phyloP scores from a whole-genome alignment of 2,888 invertebrate genomes.

The Sthenelais limicola region DNA sequence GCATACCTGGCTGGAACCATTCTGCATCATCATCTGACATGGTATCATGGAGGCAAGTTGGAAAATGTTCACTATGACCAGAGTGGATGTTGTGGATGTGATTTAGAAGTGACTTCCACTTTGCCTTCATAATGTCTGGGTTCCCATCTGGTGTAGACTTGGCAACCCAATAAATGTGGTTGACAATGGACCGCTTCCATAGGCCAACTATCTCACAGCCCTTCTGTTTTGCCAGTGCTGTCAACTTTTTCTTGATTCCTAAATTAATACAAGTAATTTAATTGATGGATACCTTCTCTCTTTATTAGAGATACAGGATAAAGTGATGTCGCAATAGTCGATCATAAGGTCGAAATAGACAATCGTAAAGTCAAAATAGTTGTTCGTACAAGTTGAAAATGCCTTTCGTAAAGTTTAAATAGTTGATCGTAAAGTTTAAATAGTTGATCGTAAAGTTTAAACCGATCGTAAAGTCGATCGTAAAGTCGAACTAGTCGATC shows the following conservation, averaged over 20 bases:
- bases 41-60: background rate
- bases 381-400: too few species aligned
- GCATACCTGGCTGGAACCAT: background rate
- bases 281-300: too few species aligned
- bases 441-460: too few species aligned
- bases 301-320: too few species aligned
- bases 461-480: too few species aligned
- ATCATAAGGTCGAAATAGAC: too few species aligned
- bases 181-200: background rate
- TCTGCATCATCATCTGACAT: background rate
- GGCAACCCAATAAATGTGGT: constrained; percentile 2
- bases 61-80: background rate
- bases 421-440: too few species aligned
- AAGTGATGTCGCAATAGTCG: too few species aligned
- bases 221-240: background rate
- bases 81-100: background rate
- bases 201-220: background rate
- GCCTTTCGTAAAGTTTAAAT: too few species aligned
- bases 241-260: background rate
- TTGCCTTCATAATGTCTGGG: background rate
- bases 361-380: too few species aligned
- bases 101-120: background rate
- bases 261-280: too few species aligned
- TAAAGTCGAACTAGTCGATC: too few species aligned
- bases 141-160: background rate